These are phyloP conservation scores for Urocyon cinereoargenteus DNA, from an alignment of 2,797 vertebrate genomes.

Conservation along the genomic window DNA sequence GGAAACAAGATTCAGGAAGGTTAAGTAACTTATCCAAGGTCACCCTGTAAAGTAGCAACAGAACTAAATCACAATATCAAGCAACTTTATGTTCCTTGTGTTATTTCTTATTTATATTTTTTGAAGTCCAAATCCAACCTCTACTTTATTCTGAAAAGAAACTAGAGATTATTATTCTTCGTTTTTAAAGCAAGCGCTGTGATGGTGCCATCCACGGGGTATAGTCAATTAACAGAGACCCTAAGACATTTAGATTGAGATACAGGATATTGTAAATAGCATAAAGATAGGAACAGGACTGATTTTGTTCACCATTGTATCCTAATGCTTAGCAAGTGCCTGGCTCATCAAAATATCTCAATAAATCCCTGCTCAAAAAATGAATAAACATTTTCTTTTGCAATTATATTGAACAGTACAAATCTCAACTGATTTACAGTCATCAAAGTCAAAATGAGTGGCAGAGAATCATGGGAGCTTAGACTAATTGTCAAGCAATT, in stretches of 20 bases:
- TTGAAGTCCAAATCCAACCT: neutral
- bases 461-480: neutral
- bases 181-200: slow-evolving; percentile 31
- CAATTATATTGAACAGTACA: neutral
- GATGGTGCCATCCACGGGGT: neutral
- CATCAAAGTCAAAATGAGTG: neutral
- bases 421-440: neutral
- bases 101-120: neutral
- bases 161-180: neutral
- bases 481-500: neutral
- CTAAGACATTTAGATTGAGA: neutral
- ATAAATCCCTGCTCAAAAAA: neutral
- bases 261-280: neutral
- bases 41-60: neutral
- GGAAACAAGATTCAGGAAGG: neutral
- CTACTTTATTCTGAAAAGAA: neutral
- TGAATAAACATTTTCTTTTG: neutral
- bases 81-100: neutral
- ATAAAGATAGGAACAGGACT: neutral
- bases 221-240: neutral
- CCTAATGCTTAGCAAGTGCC: neutral
- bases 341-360: neutral
- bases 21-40: neutral
- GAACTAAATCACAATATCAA: neutral
- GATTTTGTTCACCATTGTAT: neutral